These are phyloP conservation scores for Campylorhamphus procurvoides DNA, from an alignment of 2,113 vertebrate species.

Conservation along the genomic window DNA sequence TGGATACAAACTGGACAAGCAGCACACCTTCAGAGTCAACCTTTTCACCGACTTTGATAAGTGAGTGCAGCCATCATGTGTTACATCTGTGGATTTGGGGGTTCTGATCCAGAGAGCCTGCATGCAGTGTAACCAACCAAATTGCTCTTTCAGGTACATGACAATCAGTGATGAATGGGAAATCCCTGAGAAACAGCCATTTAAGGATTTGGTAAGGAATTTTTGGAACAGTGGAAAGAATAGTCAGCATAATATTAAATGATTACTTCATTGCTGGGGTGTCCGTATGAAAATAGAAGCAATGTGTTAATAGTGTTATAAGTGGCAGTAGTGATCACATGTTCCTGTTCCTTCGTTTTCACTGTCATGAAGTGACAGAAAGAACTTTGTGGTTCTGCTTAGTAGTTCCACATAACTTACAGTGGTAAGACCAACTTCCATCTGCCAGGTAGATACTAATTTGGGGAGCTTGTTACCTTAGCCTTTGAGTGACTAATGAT, in stretches of 20 bases:
- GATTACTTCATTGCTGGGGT: background rate
- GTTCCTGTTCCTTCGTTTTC: background rate
- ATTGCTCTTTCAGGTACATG: conserved; percentile 85
- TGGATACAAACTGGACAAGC: conserved; percentile 97
- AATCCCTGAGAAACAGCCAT: conserved; percentile 94
- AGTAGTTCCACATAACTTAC: background rate
- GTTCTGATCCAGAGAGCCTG: background rate
- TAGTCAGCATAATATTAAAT: background rate
- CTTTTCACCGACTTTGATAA: conserved; percentile 98
- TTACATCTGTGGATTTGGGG: background rate
- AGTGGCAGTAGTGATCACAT: background rate
- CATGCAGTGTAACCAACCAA: background rate
- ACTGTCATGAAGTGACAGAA: background rate
- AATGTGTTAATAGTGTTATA: background rate
- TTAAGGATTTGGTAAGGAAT: conserved; percentile 94
- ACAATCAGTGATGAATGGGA: conserved; percentile 97
- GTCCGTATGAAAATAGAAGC: background rate
- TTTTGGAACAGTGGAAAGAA: background rate
- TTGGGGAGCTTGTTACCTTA: background rate
- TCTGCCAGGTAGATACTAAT: background rate
- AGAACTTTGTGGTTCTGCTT: background rate
- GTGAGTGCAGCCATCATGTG: conserved; percentile 66
- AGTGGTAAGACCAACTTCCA: background rate
- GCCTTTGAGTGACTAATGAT: background rate
- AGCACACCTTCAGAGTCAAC: conserved; percentile 97